Percentiles rank a stretch among this genome's conserved stretches.
Conservation (phyloP, 2,113 vertebrate species). For the Cisticola juncidis region DNA sequence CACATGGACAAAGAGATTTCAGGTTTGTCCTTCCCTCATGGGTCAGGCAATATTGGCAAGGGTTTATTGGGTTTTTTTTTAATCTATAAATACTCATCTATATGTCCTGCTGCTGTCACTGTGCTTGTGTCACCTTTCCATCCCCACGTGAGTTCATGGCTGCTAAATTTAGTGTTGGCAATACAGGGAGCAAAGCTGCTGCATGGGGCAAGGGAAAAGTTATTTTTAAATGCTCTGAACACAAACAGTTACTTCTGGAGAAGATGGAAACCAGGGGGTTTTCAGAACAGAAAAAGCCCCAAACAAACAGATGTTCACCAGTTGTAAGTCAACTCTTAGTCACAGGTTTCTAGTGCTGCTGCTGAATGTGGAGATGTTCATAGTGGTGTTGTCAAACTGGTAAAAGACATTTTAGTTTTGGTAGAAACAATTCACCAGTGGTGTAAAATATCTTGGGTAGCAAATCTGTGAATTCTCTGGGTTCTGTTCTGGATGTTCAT, state of each 20-base stretch:
- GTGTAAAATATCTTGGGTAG: background rate
- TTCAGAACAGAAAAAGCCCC: background rate
- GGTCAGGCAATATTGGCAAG: background rate
- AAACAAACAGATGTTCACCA: background rate
- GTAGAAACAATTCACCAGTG: background rate
- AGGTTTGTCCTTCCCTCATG: background rate
- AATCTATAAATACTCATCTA: conserved; percentile 49
- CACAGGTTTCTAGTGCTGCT: background rate
- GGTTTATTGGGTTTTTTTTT: background rate
- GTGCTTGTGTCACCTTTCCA: conserved; percentile 29
- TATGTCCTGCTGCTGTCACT: background rate
- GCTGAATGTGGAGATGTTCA: background rate
- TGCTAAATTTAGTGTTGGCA: conserved; percentile 26
- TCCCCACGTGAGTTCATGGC: background rate
- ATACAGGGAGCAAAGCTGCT: background rate
- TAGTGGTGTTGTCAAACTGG: background rate
- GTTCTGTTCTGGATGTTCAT: background rate
- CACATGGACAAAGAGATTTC: background rate
- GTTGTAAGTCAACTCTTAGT: background rate
- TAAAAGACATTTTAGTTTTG: background rate
- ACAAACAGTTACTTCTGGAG: background rate
- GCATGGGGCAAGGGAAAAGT: background rate
- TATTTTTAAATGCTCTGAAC: background rate
- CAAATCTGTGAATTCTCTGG: background rate
- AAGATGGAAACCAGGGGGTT: background rate